Evolutionary conservation across 2,888 invertebrate species (phyloP).

Genomic region (Busseola fusca): DNA sequence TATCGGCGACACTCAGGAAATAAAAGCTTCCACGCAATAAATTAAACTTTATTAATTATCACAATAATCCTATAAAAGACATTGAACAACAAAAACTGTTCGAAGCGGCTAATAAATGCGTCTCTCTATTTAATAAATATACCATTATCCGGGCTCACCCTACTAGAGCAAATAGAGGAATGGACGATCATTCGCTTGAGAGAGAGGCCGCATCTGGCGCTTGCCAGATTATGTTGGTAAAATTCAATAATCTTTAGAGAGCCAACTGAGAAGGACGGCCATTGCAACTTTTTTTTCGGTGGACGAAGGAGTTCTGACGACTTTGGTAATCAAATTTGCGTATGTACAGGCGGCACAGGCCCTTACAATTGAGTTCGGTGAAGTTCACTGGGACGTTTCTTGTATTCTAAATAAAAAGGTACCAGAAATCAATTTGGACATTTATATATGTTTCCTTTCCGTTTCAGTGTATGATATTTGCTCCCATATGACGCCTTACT

Average conservation of each 20-base stretch:
- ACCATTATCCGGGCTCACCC: slow-evolving; percentile 72
- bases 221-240: slow-evolving; percentile 81
- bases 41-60: slow-evolving; percentile 59
- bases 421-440: slow-evolving; percentile 48
- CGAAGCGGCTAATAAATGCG: slow-evolving; percentile 67
- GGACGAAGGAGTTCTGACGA: slow-evolving; percentile 64
- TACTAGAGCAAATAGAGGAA: slow-evolving; percentile 77
- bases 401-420: slow-evolving; percentile 64
- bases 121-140: slow-evolving; percentile 77
- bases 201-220: slow-evolving; percentile 80
- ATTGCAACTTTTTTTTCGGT: slow-evolving; percentile 74
- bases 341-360: slow-evolving; percentile 60
- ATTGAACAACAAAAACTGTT: slow-evolving; percentile 61
- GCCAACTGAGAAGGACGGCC: slow-evolving; percentile 79
- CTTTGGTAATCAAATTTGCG: slow-evolving; percentile 71
- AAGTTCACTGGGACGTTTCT: slow-evolving; percentile 55
- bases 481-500: slow-evolving; percentile 47
- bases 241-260: slow-evolving; percentile 84
- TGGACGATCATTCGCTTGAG: slow-evolving; percentile 79
- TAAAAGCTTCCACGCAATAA: slow-evolving; percentile 58
- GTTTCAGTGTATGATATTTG: slow-evolving; percentile 47
- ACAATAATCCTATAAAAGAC: slow-evolving; percentile 61
- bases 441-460: slow-evolving; percentile 43
- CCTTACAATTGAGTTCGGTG: slow-evolving; percentile 59
- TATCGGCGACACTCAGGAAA: slow-evolving; percentile 32